phyloP scores from a whole-genome alignment of 2,113 vertebrate genomes.

The Barnardius zonarius region DNA sequence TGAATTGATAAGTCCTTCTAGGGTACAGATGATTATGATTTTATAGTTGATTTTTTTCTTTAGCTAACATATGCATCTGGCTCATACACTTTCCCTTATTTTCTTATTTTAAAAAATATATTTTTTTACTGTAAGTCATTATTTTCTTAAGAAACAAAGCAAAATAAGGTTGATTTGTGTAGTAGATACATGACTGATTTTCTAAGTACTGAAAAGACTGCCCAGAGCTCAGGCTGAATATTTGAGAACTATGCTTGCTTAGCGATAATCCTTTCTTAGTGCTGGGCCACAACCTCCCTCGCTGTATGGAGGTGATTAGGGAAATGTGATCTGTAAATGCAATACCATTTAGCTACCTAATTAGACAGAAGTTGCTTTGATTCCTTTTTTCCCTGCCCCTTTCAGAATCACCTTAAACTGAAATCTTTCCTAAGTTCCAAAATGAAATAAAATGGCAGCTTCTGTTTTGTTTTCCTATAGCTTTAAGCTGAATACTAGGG shows the following conservation, averaged over 20 bases:
- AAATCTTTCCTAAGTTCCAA: neutral
- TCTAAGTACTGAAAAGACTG: neutral
- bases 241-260: neutral
- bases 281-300: neutral
- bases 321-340: neutral
- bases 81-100: neutral
- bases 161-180: neutral
- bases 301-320: neutral
- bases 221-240: neutral
- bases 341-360: neutral
- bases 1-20: neutral
- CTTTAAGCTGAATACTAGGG: slow-evolving; percentile 90
- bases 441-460: neutral
- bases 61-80: neutral
- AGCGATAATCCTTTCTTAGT: neutral
- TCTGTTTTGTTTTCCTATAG: slow-evolving; percentile 64
- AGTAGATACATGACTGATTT: neutral
- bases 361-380: neutral
- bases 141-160: neutral
- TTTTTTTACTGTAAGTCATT: neutral
- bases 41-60: neutral
- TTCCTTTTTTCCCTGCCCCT: neutral
- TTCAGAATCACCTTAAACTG: neutral
- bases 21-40: neutral
- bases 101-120: neutral